Base-by-base conservation (phyloP, 2,113 vertebrate genomes). In the Alectura lathami region DNA sequence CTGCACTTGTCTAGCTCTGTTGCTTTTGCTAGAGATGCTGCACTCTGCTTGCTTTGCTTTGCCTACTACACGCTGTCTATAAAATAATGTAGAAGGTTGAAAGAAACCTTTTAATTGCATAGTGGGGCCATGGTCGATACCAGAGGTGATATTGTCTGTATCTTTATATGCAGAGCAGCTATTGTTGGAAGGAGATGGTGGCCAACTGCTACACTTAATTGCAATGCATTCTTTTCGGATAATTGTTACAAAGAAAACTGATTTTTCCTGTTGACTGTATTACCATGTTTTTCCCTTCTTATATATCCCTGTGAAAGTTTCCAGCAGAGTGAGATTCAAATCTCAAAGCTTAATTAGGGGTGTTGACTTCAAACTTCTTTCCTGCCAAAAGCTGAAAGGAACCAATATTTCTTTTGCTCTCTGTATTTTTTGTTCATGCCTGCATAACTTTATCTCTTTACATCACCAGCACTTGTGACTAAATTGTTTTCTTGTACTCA, bases 401-500 rank as follows among this genome's bases (percentile, higher is more conserved):
- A 78, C 75, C 17, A 43, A 3, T 91, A 50, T 88, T 94, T 83
- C 57, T 91, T 83, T 53, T 88, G 56, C 38, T 72, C 21, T 63
- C 56, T 79, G 75, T 22, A 6, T 76, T 94, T 91, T 78, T 75
- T 91, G 15, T 74, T 93, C 89, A 50, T 80, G 62, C 50, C 80
- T 95, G 40, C 56, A 27, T 95, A 90, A 93, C 66, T 95, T 86
- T 93, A 29, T 93, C 77, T 92, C 51, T 68, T 86, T 89, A 69
- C 60, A 67, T 92, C 88, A 68, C 50, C 47, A 94, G 57, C 22
- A 50, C 74, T 94, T 93, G 70, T 94, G 81, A 95, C 79, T 91
- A 89, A 94, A 94, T 78, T 90, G 86, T 91, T 95, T 90, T 85
- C 86, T 94, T 94, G 57, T 91, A 70, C 84, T 94, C 74, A 62